Conservation (phyloP, 2,888 invertebrate species). For the Ennomos erosarius region DNA sequence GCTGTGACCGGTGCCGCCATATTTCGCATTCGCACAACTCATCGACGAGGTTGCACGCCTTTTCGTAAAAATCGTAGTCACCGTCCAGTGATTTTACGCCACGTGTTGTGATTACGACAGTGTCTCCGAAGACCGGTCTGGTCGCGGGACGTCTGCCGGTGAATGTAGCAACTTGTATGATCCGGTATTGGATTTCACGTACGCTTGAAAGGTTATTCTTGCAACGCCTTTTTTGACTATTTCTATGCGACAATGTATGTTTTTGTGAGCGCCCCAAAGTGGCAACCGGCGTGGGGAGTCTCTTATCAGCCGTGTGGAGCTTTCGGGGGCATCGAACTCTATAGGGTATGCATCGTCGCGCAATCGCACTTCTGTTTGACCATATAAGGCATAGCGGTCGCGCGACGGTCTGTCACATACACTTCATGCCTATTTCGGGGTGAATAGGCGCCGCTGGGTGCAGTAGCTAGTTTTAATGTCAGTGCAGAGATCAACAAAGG, state of each 20-base stretch:
- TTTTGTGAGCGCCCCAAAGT: constrained; percentile 25
- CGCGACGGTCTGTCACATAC: constrained; percentile 61
- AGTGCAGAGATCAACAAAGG: constrained; percentile 48
- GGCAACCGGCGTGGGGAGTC: constrained; percentile 28
- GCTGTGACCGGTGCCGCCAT: constrained; percentile 83
- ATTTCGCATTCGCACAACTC: constrained; percentile 83
- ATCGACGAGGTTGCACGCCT: constrained; percentile 79
- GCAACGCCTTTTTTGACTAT: constrained; percentile 81
- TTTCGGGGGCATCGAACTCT: constrained; percentile 77
- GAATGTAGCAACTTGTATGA: constrained; percentile 44
- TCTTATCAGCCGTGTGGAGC: constrained; percentile 58
- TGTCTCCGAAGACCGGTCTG: constrained; percentile 42
- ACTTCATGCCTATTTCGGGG: constrained; percentile 70
- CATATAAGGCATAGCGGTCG: constrained; percentile 79
- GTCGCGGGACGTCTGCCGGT: constrained; percentile 43
- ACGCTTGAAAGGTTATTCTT: constrained; percentile 73
- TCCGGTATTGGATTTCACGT: constrained; percentile 83
- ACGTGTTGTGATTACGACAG: constrained; percentile 75
- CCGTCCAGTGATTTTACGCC: constrained; percentile 83
- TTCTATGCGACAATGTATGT: constrained; percentile 27
- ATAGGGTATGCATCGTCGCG: constrained; percentile 75
- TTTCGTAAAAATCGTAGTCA: constrained; percentile 78
- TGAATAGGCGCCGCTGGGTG: constrained; percentile 48
- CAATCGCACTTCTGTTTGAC: constrained; percentile 79
- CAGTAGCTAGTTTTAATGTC: constrained; percentile 41